These are phyloP conservation scores for Morinoia aosen DNA, from an alignment of 2,888 invertebrate genomes.

Conservation along the genomic window DNA sequence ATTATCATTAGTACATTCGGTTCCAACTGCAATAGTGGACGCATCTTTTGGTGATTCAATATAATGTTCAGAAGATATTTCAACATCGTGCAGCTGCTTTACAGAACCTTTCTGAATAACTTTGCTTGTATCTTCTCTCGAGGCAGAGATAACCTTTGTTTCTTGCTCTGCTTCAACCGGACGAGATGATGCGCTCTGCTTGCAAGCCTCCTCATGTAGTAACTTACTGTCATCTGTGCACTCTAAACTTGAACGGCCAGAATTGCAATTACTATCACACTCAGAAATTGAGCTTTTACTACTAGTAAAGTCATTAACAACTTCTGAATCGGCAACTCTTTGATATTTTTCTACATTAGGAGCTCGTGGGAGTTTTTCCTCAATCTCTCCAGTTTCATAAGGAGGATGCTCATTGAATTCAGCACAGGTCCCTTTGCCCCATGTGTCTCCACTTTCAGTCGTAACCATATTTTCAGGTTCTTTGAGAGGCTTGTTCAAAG, in stretches of 20 bases:
- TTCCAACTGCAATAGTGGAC: not conserved
- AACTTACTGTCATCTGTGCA: not conserved
- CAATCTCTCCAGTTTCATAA: not conserved
- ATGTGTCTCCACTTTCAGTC: not conserved
- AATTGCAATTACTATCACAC: not conserved
- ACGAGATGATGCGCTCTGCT: not conserved
- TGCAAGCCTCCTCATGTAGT: not conserved
- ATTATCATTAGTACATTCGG: not conserved
- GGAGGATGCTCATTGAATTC: not conserved
- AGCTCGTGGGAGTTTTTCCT: not conserved
- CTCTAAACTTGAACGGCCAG: not conserved
- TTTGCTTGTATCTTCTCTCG: not conserved
- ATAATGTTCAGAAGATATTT: not conserved
- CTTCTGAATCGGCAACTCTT: not conserved
- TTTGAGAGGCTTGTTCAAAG: not conserved
- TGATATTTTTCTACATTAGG: not conserved
- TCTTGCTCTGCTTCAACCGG: not conserved
- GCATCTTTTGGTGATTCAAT: not conserved
- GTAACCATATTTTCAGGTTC: not conserved
- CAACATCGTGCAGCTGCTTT: not conserved
- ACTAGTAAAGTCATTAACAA: not conserved
- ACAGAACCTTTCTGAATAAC: not conserved
- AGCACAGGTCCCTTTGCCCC: not conserved
- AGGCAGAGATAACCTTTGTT: not conserved
- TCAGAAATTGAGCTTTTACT: not conserved